Percentiles rank a stretch among this genome's conserved stretches.
Evolutionary conservation across 2,888 invertebrate species (phyloP).

Genomic region (Eugnorisma glareosa): DNA sequence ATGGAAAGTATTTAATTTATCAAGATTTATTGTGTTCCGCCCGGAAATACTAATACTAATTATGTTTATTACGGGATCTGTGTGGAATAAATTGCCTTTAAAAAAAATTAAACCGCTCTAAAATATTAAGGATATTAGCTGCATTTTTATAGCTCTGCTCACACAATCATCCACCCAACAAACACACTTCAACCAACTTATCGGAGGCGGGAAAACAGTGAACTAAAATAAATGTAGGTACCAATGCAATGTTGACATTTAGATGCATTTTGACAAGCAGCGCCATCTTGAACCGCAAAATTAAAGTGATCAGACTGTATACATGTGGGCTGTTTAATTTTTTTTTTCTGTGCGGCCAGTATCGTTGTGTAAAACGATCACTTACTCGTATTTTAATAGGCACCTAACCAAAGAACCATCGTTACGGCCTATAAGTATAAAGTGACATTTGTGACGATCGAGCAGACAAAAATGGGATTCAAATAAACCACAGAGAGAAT

Average conservation of each 20-base stretch:
- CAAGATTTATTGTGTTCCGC: conserved; percentile 5
- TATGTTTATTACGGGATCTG: neutral
- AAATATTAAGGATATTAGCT: no score
- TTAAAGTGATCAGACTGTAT: neutral
- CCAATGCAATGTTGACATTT: neutral
- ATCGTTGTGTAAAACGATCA: no score
- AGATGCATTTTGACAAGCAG: neutral
- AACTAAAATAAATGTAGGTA: neutral
- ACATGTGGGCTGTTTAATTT: neutral
- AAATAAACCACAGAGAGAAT: no score
- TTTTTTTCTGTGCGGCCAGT: neutral
- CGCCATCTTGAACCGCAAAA: neutral
- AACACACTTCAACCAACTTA: neutral
- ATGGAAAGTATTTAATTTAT: conserved; percentile 34
- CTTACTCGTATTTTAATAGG: no score
- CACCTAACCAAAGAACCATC: no score
- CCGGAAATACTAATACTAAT: neutral
- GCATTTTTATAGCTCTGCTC: neutral
- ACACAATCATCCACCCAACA: neutral
- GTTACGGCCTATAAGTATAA: no score
- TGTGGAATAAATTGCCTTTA: neutral
- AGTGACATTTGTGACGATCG: no score
- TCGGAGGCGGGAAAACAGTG: neutral
- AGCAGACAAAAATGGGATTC: no score
- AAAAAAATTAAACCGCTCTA: neutral